These are phyloP conservation scores for Frankliniella intonsa DNA, from an alignment of 2,888 invertebrate species.

Conservation along the genomic window DNA sequence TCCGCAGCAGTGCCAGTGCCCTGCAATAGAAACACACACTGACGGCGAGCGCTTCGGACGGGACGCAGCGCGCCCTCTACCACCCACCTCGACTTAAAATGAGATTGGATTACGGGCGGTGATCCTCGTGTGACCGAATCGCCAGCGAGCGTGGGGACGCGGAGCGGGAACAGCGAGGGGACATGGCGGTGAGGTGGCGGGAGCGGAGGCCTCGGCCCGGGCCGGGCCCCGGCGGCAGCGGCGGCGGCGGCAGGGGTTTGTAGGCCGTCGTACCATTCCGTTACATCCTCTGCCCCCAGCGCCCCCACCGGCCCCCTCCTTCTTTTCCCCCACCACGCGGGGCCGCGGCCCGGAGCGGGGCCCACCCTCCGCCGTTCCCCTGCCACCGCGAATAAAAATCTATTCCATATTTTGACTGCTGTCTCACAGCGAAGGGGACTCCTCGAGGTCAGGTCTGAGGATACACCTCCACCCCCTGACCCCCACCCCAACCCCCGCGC, in stretches of 20 bases:
- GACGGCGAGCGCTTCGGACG: neutral
- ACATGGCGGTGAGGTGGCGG: neutral
- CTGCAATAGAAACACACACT: neutral
- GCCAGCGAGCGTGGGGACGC: neutral
- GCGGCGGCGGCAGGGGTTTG: neutral
- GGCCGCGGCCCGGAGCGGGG: neutral
- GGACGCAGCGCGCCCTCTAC: neutral
- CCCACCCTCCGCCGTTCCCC: neutral
- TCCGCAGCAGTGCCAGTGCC: neutral
- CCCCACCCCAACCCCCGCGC: neutral
- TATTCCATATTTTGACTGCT: conserved; percentile 27
- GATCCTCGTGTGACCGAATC: neutral
- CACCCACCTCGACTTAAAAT: too few species aligned
- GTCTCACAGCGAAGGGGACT: conserved; percentile 21
- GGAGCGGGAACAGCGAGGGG: too few species aligned
- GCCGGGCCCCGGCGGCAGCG: neutral
- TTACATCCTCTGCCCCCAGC: conserved; percentile 21
- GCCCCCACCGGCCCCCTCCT: neutral
- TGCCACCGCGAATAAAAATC: conserved; percentile 12
- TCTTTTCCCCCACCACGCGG: neutral
- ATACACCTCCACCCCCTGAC: neutral
- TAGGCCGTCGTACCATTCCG: conserved; percentile 25
- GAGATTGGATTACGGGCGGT: too few species aligned
- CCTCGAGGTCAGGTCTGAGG: neutral
- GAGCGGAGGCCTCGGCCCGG: neutral